Evolutionary conservation across 1,140 invertebrate species (phyloP).

Genomic region (Hetaerina americana): DNA sequence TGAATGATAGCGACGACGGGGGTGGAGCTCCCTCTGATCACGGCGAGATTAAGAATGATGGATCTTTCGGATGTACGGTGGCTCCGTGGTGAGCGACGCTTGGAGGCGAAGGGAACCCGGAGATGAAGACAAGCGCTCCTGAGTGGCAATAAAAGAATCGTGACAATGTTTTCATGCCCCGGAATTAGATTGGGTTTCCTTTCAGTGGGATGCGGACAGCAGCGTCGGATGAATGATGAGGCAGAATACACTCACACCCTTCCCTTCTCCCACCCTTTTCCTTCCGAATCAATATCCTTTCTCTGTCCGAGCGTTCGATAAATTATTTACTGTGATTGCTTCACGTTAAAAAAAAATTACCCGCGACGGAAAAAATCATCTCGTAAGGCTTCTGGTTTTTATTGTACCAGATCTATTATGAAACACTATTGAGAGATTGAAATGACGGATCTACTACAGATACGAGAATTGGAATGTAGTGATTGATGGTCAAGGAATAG

Average conservation of each 20-base stretch:
- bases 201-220: too few relatives aligned
- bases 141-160: neutral
- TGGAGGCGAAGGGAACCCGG: neutral
- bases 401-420: too few relatives aligned
- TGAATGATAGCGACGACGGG: too few relatives aligned
- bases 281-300: neutral
- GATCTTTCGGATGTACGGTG: neutral
- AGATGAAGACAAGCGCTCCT: neutral
- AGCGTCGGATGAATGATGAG: neutral
- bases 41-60: neutral
- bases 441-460: too few relatives aligned
- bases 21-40: neutral
- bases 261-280: neutral
- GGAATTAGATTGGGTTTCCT: neutral
- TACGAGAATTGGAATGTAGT: too few relatives aligned
- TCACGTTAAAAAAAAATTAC: neutral
- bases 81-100: too few relatives aligned
- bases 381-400: too few relatives aligned
- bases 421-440: too few relatives aligned
- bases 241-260: too few relatives aligned
- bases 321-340: neutral
- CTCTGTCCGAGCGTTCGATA: neutral
- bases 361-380: neutral
- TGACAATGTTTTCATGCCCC: neutral
- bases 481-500: too few relatives aligned